Evolutionary conservation across 2,797 vertebrate species (phyloP), one percentile per base, ranked within the genome.

Genomic region (Pseudochromis fuscus): DNA sequence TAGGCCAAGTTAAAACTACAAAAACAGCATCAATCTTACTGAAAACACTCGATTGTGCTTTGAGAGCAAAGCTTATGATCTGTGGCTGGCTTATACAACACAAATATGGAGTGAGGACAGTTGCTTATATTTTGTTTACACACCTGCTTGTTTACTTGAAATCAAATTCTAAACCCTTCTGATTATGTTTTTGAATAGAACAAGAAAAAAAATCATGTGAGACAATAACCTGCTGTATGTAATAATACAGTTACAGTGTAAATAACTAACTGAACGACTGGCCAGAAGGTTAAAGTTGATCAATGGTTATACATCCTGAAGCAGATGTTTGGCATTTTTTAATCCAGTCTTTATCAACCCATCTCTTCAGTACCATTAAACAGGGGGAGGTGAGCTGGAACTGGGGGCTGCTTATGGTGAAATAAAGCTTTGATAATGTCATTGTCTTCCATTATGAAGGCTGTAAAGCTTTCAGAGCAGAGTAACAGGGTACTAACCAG

Each of bases 381-480:
- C 62, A 71, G 51, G 46, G 24, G 21, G 62, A 60, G 21, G 69
- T 66, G 59, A 64, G 59, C 46, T 48, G 46, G 42, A 76, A 64
- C 48, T 3, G 28, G 16, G 7, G 53, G 48, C 65, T 45, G 30
- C 61, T 77, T 53, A 56, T 49, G 73, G 67, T 65, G 68, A 85
- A 75, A 77, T 80, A 81, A 84, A 81, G 51, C 76, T 79, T 77
- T 75, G 62, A 88, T 89, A 87, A 85, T 87, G 86, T 68, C 75
- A 67, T 55, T 49, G 53, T 84, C 33, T 55, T 75, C 56, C 61
- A 75, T 82, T 67, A 84, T 50, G 28, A 64, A 70, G 57, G 63
- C 70, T 49, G 65, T 86, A 81, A 89, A 88, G 61, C 49, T 59
- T 70, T 81, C 71, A 77, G 62, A 74, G 72, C 25, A 16, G 33